Evolutionary conservation across 2,888 invertebrate genomes (phyloP), one percentile per base, ranked within the genome.

Genomic region (Sinelater perroti): DNA sequence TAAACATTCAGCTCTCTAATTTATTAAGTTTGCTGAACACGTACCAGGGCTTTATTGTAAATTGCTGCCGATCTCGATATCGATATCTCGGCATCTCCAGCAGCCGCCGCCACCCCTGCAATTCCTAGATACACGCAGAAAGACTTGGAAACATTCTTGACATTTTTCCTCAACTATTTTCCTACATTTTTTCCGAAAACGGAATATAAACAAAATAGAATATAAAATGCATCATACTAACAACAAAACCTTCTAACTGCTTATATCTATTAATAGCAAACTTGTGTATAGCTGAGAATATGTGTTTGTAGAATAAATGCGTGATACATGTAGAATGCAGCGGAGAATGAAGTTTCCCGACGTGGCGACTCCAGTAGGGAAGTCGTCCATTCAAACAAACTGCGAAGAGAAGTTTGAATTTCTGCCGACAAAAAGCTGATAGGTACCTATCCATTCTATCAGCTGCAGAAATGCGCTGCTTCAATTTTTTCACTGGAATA

Each of bases 11-110:
- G 54, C 24, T 20, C 46, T 44, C 42, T 54, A 54, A 54, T 54
- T 54, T 54, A 54, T 54, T 54, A 40, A 46, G 40, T 47, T 54
- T 54, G 36, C 54, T 31, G 54, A 47, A 47, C 54, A 54, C 54
- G 54, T 54, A 54, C 21, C 24, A 40, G 36, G 46, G 54, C 40
- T 54, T 54, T 54, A 54, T 54, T 54, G 36, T 54, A 54, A 54
- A 46, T 54, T 47, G 54, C 54, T 20, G 47, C 38, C 46, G 54
- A 54, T 47, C 28, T 46, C 54, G 36, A 47, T 54, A 54, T 53
- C 44, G 50, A 51, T 51, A 51, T 38, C 30, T 35, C 26, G 40
- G 50, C 30, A 51, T 38, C 31, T 50, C 33, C 42, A 44, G 33
- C 42, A 40, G 33, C 42, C 26, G 44, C 44, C 33, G 33, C 16